Base-by-base conservation (phyloP, 2,888 invertebrate species). In the Cosmopolites sordidus region DNA sequence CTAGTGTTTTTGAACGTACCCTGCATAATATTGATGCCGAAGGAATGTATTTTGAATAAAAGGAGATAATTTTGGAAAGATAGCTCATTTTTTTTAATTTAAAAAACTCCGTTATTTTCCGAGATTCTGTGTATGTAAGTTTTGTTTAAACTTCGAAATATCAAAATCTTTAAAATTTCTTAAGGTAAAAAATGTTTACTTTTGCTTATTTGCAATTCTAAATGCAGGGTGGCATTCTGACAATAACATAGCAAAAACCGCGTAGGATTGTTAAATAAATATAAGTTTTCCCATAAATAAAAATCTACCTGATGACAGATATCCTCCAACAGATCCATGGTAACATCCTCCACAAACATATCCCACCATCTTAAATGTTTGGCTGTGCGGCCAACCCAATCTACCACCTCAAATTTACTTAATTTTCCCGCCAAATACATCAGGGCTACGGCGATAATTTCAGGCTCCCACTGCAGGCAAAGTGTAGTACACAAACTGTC, bases 381-480 rank as follows among this genome's bases (percentile, higher is more conserved):
- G 1, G 85, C 72, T 43, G 78, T 78, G 8, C 92, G 78, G 0
- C 92, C 93, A 30, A 83, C 82, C 96, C 96, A 97, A 75, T 97
- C 96, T 3, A 84, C 79, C 0, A 97, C 91, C 67, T 95, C 95
- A 73, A 96, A 95, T 75, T 95, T 95, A 71, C 91, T 93, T 16
- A 99, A 79, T 70, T 97, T 95, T 47, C 95, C 92, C 0, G 98
- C 96, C 54, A 99, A 79, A 74, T 98, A 96, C 83, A 99, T 93
- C 9, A 99, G 79, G 0, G 98, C 96, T 5, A 98, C 95, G 0
- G 98, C 97, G 60, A 93, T 91, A 39, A 99, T 93, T 76, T 99
- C 98, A 0, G 99, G 97, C 73, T 99, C 98, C 96, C 97, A 99
- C 75, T 97, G 96, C 43, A 99, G 79, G 61, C 92, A 92, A 42